phyloP scores from a whole-genome alignment of 2,888 invertebrate species.

The Pollenia amentaria region DNA sequence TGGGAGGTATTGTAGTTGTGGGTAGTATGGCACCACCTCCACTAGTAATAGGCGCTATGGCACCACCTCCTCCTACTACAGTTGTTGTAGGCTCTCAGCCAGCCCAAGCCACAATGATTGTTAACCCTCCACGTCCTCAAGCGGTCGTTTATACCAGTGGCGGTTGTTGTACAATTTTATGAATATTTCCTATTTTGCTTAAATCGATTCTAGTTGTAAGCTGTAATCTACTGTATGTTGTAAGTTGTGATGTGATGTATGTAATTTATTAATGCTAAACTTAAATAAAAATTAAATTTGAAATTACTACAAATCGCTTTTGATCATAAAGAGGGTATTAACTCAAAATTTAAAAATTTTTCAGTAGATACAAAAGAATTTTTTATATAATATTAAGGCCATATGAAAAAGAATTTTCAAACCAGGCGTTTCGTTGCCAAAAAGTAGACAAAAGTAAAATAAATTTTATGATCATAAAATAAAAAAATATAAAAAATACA shows the following conservation, averaged over 20 bases:
- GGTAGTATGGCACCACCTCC: constrained; percentile 69
- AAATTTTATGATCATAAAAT: no score
- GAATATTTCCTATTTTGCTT: neutral
- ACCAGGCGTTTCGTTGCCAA: no score
- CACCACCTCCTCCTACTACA: constrained; percentile 69
- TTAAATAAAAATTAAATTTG: neutral
- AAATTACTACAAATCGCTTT: no score
- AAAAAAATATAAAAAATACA: no score
- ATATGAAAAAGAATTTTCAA: no score
- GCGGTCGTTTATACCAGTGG: constrained; percentile 71
- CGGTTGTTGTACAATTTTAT: constrained; percentile 78
- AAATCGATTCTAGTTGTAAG: neutral
- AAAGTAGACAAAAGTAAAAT: no score
- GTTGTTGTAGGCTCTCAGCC: constrained; percentile 72
- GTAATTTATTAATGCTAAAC: neutral
- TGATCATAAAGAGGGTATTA: neutral
- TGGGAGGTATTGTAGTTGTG: constrained; percentile 69
- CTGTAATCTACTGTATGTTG: constrained; percentile 10
- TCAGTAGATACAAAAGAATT: no score
- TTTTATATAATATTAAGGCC: no score
- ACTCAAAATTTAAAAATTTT: constrained; percentile 1
- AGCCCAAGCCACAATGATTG: constrained; percentile 47
- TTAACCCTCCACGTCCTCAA: constrained; percentile 73
- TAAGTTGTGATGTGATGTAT: constrained; percentile 11
- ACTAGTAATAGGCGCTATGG: constrained; percentile 52